phyloP scores from a whole-genome alignment of 2,797 vertebrate species.

The Mus minutoides region DNA sequence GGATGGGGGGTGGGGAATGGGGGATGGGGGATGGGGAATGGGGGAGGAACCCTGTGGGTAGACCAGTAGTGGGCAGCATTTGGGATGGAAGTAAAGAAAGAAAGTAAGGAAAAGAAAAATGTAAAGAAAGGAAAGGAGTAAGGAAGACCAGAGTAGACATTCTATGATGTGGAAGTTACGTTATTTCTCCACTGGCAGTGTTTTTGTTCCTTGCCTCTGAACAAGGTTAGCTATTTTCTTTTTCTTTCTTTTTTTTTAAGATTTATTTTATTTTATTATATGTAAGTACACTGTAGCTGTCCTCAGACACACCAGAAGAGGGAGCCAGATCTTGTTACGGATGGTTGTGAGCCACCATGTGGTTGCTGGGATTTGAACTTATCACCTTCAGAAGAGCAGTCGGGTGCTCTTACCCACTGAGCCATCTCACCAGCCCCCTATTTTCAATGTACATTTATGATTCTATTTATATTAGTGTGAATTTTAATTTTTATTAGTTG shows the following conservation, averaged over 20 bases:
- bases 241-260: too few relatives aligned
- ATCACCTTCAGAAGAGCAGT: too few relatives aligned
- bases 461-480: not conserved
- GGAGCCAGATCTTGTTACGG: too few relatives aligned
- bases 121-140: too few relatives aligned
- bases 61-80: too few relatives aligned
- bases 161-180: not conserved
- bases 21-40: not conserved
- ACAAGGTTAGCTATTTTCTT: not conserved
- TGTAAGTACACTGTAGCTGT: too few relatives aligned
- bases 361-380: too few relatives aligned
- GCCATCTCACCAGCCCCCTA: too few relatives aligned
- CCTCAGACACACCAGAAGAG: too few relatives aligned
- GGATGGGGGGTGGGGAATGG: not conserved
- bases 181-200: not conserved
- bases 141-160: not conserved
- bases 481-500: not conserved
- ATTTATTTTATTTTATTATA: too few relatives aligned
- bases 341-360: too few relatives aligned
- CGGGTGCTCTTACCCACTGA: too few relatives aligned
- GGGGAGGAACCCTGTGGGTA: not conserved
- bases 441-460: not conserved
- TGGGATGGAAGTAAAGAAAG: not conserved
- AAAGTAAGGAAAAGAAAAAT: not conserved
- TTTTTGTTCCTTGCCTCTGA: not conserved